phyloP scores from a whole-genome alignment of 1,140 invertebrate genomes.

The Trachelipus rathkii region DNA sequence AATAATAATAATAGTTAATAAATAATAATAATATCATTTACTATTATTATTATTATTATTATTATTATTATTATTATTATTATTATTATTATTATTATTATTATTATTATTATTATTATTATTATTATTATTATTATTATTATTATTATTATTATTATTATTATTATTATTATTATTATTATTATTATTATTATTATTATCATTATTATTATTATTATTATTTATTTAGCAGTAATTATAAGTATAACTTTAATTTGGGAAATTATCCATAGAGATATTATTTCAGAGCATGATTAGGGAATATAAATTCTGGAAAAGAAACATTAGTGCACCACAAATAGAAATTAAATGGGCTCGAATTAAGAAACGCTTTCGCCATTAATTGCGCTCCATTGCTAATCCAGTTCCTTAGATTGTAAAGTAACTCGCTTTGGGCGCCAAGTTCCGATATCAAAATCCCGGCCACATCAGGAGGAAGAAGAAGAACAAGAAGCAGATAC shows the following conservation, averaged over 20 bases:
- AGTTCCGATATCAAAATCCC: slow-evolving; percentile 2
- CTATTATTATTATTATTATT: too few species aligned
- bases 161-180: too few species aligned
- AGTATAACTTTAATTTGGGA: not conserved
- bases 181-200: too few species aligned
- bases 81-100: too few species aligned
- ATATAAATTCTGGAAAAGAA: slow-evolving; percentile 1
- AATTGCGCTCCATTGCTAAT: slow-evolving; percentile 1
- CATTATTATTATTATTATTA: not conserved
- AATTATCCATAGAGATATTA: not conserved
- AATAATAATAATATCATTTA: too few species aligned
- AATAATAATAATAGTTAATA: too few species aligned
- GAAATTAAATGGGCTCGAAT: slow-evolving; percentile 1
- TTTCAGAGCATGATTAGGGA: slow-evolving; percentile 3
- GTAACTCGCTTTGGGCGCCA: not conserved
- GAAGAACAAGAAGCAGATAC: not conserved
- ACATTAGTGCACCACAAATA: slow-evolving; percentile 7
- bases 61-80: too few species aligned
- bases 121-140: too few species aligned
- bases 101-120: too few species aligned
- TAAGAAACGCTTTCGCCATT: not conserved
- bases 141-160: too few species aligned
- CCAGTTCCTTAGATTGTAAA: not conserved
- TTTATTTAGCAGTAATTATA: not conserved
- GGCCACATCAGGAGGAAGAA: not conserved